Evolutionary conservation across 2,888 invertebrate species (phyloP).

Genomic region (Synanthedon tipuliformis): DNA sequence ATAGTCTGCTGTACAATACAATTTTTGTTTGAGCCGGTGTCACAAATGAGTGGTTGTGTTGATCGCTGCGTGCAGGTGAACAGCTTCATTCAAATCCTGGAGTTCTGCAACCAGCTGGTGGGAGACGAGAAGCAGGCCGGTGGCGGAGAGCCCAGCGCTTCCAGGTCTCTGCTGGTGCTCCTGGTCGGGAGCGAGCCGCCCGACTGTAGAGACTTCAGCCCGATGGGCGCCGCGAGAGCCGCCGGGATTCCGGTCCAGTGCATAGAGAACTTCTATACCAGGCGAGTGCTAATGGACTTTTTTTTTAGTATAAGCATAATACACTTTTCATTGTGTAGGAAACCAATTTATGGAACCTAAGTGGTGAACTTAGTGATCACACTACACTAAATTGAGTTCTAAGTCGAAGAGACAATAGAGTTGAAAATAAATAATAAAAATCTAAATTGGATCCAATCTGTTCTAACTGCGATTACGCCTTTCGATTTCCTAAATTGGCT

Average conservation of each 20-base stretch:
- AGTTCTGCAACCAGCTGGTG: constrained; percentile 84
- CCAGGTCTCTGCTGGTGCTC: constrained; percentile 76
- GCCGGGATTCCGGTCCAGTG: constrained; percentile 86
- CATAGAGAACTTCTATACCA: constrained; percentile 84
- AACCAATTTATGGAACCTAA: too few species aligned
- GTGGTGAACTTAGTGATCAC: too few species aligned
- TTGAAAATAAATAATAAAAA: too few species aligned
- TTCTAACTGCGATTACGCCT: too few species aligned
- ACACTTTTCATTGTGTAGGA: too few species aligned
- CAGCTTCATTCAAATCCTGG: constrained; percentile 83
- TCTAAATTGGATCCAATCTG: too few species aligned
- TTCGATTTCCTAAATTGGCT: too few species aligned
- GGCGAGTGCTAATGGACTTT: constrained; percentile 24
- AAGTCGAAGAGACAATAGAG: too few species aligned
- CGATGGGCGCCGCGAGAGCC: constrained; percentile 81
- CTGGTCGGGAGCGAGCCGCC: constrained; percentile 77
- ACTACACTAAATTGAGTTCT: too few species aligned
- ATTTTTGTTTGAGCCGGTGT: too few species aligned
- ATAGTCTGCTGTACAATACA: too few species aligned
- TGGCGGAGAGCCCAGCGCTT: constrained; percentile 42
- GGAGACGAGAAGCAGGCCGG: constrained; percentile 49
- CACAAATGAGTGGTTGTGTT: constrained; percentile 32
- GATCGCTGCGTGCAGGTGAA: constrained; percentile 41
- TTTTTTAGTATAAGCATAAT: too few species aligned
- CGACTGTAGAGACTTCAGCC: constrained; percentile 75